phyloP scores from a whole-genome alignment of 2,888 invertebrate species.

The Lutraria lutraria region DNA sequence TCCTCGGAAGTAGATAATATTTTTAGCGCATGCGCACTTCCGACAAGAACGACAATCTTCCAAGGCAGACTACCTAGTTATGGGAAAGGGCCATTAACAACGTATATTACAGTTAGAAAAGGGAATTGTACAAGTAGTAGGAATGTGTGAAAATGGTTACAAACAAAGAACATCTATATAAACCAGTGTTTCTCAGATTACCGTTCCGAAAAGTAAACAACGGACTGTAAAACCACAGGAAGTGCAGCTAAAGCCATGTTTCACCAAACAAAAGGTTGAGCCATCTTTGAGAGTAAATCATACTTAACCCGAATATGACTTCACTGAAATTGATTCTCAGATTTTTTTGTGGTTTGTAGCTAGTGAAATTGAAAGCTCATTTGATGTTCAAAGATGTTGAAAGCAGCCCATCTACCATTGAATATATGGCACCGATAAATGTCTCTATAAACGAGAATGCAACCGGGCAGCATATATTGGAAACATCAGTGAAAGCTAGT shows the following conservation, averaged over 20 bases:
- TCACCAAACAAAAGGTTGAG: conserved; percentile 48
- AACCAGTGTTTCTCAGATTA: no score
- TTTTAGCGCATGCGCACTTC: no score
- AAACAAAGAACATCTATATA: no score
- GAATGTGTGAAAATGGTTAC: no score
- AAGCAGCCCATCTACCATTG: conserved; percentile 42
- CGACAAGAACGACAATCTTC: no score
- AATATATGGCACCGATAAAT: conserved; percentile 63
- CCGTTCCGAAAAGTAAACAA: neutral
- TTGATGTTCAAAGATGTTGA: conserved; percentile 28
- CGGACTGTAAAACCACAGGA: conserved; percentile 34
- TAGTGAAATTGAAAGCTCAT: conserved; percentile 28
- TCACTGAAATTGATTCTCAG: conserved; percentile 3
- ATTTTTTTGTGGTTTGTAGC: conserved; percentile 44
- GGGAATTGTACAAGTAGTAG: no score
- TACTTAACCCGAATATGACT: no score
- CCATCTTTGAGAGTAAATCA: no score
- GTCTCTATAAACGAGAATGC: conserved; percentile 59
- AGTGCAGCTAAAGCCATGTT: conserved; percentile 44
- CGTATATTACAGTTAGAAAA: no score
- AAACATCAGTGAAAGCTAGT: conserved; percentile 52
- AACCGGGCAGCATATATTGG: conserved; percentile 65
- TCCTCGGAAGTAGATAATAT: no score
- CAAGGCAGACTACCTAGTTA: no score
- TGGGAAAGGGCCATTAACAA: no score